Evolutionary conservation across 2,888 invertebrate species (phyloP).

Genomic region (Chaetoderma sp.): DNA sequence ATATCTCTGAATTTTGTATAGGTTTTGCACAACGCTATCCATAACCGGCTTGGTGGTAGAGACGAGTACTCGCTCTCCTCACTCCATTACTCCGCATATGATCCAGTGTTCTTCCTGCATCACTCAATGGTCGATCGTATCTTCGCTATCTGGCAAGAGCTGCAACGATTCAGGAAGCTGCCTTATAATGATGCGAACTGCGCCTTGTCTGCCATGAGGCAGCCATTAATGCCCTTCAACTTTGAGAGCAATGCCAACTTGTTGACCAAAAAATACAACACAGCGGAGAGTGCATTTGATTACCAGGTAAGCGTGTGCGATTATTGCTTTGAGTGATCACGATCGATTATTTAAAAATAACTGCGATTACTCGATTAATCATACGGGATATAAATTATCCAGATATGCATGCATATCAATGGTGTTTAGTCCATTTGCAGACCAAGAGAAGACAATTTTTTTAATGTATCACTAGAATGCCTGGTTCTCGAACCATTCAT

Average conservation of each 20-base stretch:
- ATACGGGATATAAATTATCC: too few species aligned
- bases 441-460: too few species aligned
- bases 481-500: too few species aligned
- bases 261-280: conserved; percentile 21
- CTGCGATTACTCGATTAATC: too few species aligned
- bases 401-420: too few species aligned
- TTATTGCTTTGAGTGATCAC: too few species aligned
- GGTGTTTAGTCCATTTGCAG: too few species aligned
- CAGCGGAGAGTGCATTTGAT: conserved; percentile 30
- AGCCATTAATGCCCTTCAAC: conserved; percentile 23
- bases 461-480: too few species aligned
- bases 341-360: too few species aligned
- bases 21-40: conserved; percentile 25
- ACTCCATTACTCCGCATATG: conserved; percentile 31
- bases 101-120: conserved; percentile 38
- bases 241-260: conserved; percentile 1
- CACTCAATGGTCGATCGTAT: conserved; percentile 36
- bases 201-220: conserved; percentile 19
- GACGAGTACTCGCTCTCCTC: conserved; percentile 16
- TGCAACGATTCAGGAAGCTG: conserved; percentile 17
- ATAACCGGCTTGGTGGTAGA: conserved; percentile 22
- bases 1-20: too few species aligned
- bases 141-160: conserved; percentile 32
- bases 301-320: too few species aligned
- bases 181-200: conserved; percentile 20